Percentiles rank a stretch among this genome's conserved stretches.
These are phyloP conservation scores for Chaetura pelagica DNA, from an alignment of 2,113 vertebrate species.

Conservation along the genomic window DNA sequence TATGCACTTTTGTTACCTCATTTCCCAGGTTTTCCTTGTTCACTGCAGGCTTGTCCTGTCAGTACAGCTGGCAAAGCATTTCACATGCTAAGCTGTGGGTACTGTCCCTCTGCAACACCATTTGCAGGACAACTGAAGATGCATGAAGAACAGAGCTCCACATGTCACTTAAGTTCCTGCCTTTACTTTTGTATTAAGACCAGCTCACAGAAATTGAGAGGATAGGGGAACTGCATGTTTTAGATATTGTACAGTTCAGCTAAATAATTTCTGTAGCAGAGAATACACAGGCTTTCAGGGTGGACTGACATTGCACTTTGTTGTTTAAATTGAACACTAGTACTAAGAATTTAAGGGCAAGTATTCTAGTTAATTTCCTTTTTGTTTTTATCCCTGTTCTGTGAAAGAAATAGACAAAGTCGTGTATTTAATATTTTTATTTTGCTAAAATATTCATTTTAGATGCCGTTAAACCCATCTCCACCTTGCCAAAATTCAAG, in stretches of 20 bases:
- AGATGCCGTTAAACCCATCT: background rate
- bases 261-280: background rate
- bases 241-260: background rate
- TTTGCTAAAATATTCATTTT: background rate
- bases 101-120: background rate
- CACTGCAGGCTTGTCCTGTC: background rate
- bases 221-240: background rate
- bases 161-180: background rate
- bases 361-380: background rate
- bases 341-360: background rate
- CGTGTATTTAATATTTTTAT: background rate
- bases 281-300: fast-evolving
- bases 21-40: background rate
- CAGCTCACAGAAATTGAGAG: background rate
- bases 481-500: background rate
- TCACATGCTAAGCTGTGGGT: background rate
- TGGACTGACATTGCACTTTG: background rate
- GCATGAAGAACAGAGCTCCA: background rate
- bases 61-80: background rate
- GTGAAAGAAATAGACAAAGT: background rate
- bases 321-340: background rate
- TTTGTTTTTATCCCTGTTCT: background rate
- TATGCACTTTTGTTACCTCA: fast-evolving
- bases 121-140: fast-evolving
- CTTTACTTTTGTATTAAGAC: background rate